Base-by-base conservation (phyloP, 2,888 invertebrate species). In the Glaucopsyche alexis region DNA sequence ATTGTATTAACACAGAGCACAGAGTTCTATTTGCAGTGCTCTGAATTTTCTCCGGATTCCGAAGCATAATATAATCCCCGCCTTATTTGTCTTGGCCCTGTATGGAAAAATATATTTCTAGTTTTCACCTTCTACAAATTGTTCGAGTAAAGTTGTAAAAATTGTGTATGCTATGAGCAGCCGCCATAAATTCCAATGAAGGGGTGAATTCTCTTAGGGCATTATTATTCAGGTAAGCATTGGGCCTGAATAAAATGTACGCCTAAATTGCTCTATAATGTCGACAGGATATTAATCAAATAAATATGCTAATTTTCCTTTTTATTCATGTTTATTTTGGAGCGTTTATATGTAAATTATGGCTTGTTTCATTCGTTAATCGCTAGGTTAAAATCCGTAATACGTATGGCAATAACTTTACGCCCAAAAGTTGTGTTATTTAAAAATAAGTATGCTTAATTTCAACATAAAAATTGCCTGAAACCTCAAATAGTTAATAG, bases 111-210 rank as follows among this genome's bases (percentile, higher is more conserved):
- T 29, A 29, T 29, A 29, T 29, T 49, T 49, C 14, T 49, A 49
- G 14, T 49, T 5, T 49, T 29, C 11, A 9, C 19, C 8, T 9
- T 11, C 13, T 38, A 60, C 11, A 60, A 60, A 38, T 60, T 38
- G 13, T 4, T 11, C 2, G 29, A 38, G 6, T 38, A 13, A 8
- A 13, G 29, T 29, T 29, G 29, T 29, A 45, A 49, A 69, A 69
- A 69, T 45, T 67, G 29, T 45, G 42, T 19, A 29, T 69, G 69
- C 13, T 11, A 47, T 47, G 13, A 13, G 47, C 49, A 19, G 14
- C 13, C 29, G 45, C 69, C 29, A 69, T 69, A 69, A 69, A 69
- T 69, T 47, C 69, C 69, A 47, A 69, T 69, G 47, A 69, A 69
- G 47, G 69, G 69, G 49, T 69, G 69, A 16, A 29, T 67, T 67